These are phyloP conservation scores for Larimichthys crocea DNA, from an alignment of 2,113 vertebrate species.

Conservation along the genomic window DNA sequence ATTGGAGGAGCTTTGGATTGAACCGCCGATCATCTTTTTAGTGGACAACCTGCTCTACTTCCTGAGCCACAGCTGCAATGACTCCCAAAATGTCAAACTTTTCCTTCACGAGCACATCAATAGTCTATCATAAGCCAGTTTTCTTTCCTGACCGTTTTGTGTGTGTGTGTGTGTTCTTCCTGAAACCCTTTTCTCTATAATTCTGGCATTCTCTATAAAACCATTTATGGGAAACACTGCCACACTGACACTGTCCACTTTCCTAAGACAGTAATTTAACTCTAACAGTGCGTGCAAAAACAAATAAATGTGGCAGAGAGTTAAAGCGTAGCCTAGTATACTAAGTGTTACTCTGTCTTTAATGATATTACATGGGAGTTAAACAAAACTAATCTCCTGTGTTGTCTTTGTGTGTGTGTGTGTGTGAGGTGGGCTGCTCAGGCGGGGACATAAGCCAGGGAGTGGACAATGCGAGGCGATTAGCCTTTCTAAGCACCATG, in stretches of 20 bases:
- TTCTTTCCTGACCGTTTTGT: not conserved
- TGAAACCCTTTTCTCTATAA: not conserved
- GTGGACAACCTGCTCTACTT: too few relatives aligned
- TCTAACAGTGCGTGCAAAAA: conserved; percentile 30
- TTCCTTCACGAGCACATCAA: not conserved
- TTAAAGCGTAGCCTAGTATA: conserved; percentile 30
- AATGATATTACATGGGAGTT: conserved; percentile 39
- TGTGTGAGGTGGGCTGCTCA: conserved; percentile 24
- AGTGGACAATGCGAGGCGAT: conserved; percentile 47
- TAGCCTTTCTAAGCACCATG: conserved; percentile 33
- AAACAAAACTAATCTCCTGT: conserved; percentile 47
- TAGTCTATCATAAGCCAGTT: too few relatives aligned
- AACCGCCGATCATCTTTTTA: too few relatives aligned
- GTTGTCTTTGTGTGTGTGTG: conserved; percentile 11
- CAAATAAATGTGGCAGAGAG: conserved; percentile 23
- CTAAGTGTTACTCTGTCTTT: conserved; percentile 22
- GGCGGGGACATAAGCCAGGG: conserved; percentile 16
- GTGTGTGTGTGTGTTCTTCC: not conserved
- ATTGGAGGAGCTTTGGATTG: too few relatives aligned
- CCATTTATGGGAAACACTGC: conserved; percentile 26
- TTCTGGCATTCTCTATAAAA: not conserved
- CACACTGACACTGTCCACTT: not conserved
- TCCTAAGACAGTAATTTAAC: conserved; percentile 13
- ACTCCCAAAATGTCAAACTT: not conserved
- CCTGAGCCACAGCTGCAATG: too few relatives aligned